A percentile compares a stretch with the other conserved stretches of the same genome.
Conservation (phyloP, 2,113 vertebrate species). For the Tympanuchus pallidicinctus region DNA sequence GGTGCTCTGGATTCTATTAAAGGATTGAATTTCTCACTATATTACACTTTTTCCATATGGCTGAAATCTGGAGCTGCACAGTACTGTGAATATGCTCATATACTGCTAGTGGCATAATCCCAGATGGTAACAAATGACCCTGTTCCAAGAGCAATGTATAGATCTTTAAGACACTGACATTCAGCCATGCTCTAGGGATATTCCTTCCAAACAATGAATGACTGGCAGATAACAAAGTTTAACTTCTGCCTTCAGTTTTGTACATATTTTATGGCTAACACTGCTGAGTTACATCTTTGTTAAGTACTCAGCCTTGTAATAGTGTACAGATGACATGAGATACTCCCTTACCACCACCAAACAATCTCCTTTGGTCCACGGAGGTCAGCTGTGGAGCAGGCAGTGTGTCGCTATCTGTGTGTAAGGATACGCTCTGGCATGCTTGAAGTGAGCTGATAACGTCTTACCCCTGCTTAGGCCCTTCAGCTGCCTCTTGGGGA, state of each 20-base stretch:
- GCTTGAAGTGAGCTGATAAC: constrained; percentile 62
- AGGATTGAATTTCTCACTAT: constrained; percentile 62
- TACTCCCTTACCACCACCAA: neutral
- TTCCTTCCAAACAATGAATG: constrained; percentile 45
- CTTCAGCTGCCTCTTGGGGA: constrained; percentile 72
- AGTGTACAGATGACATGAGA: neutral
- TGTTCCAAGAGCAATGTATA: constrained; percentile 52
- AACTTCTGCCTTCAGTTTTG: constrained; percentile 46
- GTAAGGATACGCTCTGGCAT: constrained; percentile 51
- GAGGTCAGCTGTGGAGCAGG: constrained; percentile 25
- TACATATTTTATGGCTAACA: neutral
- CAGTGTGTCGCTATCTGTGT: constrained; percentile 13
- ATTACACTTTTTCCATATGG: constrained; percentile 57
- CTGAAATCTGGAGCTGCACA: constrained; percentile 49
- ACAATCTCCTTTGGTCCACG: neutral
- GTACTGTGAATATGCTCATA: neutral
- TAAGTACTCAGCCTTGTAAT: constrained; percentile 2
- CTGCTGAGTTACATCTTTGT: neutral
- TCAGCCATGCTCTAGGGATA: constrained; percentile 52
- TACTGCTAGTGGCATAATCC: constrained; percentile 51
- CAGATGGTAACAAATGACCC: constrained; percentile 65
- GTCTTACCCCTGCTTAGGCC: constrained; percentile 67
- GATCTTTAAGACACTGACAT: constrained; percentile 20
- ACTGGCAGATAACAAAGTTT: constrained; percentile 55
- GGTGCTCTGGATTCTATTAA: constrained; percentile 71